Base-by-base conservation (phyloP, 2,113 vertebrate genomes). In the Hypocryptadius cinnamomeus region DNA sequence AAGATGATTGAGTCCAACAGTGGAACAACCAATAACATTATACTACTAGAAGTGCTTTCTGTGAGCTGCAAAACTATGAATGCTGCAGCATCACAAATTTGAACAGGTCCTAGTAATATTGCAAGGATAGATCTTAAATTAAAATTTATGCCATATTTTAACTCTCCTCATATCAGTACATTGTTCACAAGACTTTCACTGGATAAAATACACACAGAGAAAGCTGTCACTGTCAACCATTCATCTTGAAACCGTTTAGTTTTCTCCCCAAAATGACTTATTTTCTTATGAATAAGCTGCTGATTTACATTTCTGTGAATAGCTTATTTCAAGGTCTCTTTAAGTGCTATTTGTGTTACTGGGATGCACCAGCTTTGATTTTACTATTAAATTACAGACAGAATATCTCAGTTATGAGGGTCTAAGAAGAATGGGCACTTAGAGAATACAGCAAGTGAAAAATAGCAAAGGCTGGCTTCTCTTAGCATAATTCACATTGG, bases 301-400 rank as follows among this genome's bases (percentile, higher is more conserved):
- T 85, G 64, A 90, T 95, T 95, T 94, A 88, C 56, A 82, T 79
- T 90, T 92, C 42, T 68, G 40, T 79, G 50, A 94, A 85, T 31
- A 90, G 42, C 23, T 90, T 74, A 78, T 78, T 91, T 78, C 61
- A 85, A 94, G 70, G n/a, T 70, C 68, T 94, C 47, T 76, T 94
- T 94, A 93, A 91, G 84, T n/a, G 18, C 14, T 73, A 33, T 91
- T 92, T 94, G 17, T 73, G 68, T 84, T 92, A 72, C 54, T 31
- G 31, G 31, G 19, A 59, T 57, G 79, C 57, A 78, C 6, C 50
- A 79, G 37, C 59, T 96, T 97, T 79, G 51, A 91, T 83, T 96
- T 95, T 83, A 37, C 51, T 79, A 33, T 59, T 71, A 95, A 87
- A 50, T 83, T 85, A 51, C 27, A 79, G 35, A 48, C 6, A 71